Conservation (phyloP, 2,888 invertebrate genomes). For the Troides aeacus region DNA sequence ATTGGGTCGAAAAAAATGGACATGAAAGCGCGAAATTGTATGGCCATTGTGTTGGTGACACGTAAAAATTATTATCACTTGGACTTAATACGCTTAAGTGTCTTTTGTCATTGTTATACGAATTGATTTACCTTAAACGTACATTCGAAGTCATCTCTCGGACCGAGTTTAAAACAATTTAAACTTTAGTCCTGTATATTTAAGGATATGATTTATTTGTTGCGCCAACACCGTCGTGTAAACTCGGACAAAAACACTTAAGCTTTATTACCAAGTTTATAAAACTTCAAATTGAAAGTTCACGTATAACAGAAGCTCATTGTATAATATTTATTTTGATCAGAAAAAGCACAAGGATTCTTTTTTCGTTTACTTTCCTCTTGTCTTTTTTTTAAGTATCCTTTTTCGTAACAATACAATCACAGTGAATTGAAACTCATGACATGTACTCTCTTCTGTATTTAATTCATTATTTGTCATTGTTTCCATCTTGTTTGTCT, state of each 20-base stretch:
- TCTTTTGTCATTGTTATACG: conserved; percentile 30
- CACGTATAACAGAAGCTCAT: conserved; percentile 40
- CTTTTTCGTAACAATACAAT: conserved; percentile 45
- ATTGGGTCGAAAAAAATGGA: conserved; percentile 44
- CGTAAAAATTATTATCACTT: conserved; percentile 31
- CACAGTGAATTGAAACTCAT: conserved; percentile 31
- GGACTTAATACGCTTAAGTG: conserved; percentile 26
- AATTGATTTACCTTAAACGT: conserved; percentile 32
- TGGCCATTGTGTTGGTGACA: conserved; percentile 47
- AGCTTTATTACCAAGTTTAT: background rate
- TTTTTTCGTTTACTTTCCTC: conserved; percentile 42
- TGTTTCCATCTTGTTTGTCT: conserved; percentile 18
- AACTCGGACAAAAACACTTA: too few species aligned
- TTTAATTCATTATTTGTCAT: conserved; percentile 24
- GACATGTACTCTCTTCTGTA: conserved; percentile 1
- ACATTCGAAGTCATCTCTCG: conserved; percentile 25
- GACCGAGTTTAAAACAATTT: background rate
- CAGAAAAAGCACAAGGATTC: conserved; percentile 45
- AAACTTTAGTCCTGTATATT: conserved; percentile 8
- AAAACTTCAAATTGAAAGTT: conserved; percentile 16
- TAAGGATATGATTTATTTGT: conserved; percentile 7
- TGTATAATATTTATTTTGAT: conserved; percentile 49
- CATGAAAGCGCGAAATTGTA: conserved; percentile 55
- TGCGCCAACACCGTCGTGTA: too few species aligned
- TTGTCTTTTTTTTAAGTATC: conserved; percentile 45